These are phyloP conservation scores for Drosophila teissieri DNA, from an alignment of 1,140 invertebrate genomes.

Conservation along the genomic window DNA sequence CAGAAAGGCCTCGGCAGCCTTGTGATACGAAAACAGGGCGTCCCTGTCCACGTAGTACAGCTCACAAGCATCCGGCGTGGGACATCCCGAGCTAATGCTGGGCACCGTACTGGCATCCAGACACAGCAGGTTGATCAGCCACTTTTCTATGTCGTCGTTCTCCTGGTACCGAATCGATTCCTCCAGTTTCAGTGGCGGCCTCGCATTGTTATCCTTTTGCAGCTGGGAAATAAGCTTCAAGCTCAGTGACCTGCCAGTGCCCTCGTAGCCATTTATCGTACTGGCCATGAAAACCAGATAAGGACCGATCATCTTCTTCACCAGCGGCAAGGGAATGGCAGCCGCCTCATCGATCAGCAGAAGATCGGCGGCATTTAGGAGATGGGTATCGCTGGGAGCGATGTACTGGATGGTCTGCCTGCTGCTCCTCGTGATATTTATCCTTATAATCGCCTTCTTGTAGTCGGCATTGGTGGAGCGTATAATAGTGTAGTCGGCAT, in stretches of 20 bases:
- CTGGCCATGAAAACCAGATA: constrained; percentile 98
- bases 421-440: constrained; percentile 96
- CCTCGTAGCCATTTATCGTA: constrained; percentile 99
- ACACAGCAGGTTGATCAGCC: constrained; percentile 97
- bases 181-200: constrained; percentile 89
- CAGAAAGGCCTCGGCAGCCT: constrained; percentile 97
- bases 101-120: constrained; percentile 91
- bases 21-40: constrained; percentile 98
- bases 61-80: constrained; percentile 94
- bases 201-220: constrained; percentile 86
- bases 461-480: constrained; percentile 98
- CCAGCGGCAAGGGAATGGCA: constrained; percentile 97
- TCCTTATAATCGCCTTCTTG: constrained; percentile 97
- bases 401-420: constrained; percentile 99
- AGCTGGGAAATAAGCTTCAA: constrained; percentile 97
- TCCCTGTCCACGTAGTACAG: constrained; percentile 97
- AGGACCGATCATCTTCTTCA: constrained; percentile 95
- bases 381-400: constrained; percentile 94
- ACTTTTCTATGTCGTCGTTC: constrained; percentile 95
- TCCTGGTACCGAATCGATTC: constrained; percentile 98
- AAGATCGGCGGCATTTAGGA: constrained; percentile 96
- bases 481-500: constrained; percentile 98
- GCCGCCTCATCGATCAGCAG: constrained; percentile 99
- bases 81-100: constrained; percentile 90
- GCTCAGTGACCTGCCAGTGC: constrained; percentile 97